A percentile compares a stretch with the other conserved stretches of the same genome.
These are phyloP conservation scores for Norana najaformis DNA, from an alignment of 2,888 invertebrate species.

Conservation along the genomic window DNA sequence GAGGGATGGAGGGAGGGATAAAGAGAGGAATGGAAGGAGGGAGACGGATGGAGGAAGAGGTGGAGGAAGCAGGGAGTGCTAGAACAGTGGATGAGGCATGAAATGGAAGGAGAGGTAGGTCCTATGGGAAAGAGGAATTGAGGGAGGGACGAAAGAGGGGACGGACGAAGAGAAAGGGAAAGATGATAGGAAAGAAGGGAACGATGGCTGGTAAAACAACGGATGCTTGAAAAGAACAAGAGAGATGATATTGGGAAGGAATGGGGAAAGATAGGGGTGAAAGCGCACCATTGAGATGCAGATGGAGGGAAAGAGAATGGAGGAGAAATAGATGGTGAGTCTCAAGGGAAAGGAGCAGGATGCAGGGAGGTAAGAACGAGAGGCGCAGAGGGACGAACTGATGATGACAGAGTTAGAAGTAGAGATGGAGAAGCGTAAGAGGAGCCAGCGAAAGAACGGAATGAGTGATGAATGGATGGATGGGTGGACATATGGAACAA, in stretches of 20 bases:
- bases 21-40: not conserved
- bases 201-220: not conserved
- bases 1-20: no score
- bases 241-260: not conserved
- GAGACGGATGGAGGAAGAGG: not conserved
- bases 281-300: not conserved
- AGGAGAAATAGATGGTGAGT: not conserved
- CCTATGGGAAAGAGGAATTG: constrained; percentile 13
- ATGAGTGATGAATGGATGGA: no score
- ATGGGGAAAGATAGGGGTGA: not conserved
- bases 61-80: no score
- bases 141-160: not conserved
- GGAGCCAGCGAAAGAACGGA: no score
- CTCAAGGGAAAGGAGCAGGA: not conserved
- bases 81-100: not conserved
- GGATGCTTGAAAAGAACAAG: not conserved
- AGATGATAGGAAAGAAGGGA: not conserved
- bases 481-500: no score
- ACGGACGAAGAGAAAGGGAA: not conserved
- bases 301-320: not conserved
- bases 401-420: no score
- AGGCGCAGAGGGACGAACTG: no score
- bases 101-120: not conserved
- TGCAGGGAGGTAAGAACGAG: no score
- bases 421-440: no score